Percentiles rank a stretch among this genome's conserved stretches.
Evolutionary conservation across 2,888 invertebrate species (phyloP).

Genomic region (Synanthedon vespiformis): DNA sequence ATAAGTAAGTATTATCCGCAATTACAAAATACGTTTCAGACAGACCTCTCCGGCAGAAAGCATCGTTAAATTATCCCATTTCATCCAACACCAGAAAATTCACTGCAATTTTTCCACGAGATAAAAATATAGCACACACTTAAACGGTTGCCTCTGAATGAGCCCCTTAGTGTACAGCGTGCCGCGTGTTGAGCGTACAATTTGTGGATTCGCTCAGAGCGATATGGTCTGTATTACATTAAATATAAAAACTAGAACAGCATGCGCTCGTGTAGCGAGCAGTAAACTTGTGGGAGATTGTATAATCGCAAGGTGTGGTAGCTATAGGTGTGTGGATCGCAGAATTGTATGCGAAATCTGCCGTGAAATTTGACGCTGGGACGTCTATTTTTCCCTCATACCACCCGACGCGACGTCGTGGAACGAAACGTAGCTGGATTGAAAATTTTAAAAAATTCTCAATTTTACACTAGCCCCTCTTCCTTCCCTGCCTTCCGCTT

Average conservation of each 20-base stretch:
- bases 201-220: background rate
- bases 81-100: slow-evolving; percentile 17
- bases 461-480: background rate
- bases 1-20: background rate
- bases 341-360: slow-evolving; percentile 49
- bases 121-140: slow-evolving; percentile 17
- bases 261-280: background rate
- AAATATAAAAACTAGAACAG: background rate
- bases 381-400: slow-evolving; percentile 34
- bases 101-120: slow-evolving; percentile 21
- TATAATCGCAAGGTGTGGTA: background rate
- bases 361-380: slow-evolving; percentile 58
- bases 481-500: background rate
- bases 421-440: slow-evolving; percentile 26
- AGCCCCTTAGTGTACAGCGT: slow-evolving; percentile 8
- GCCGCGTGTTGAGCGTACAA: background rate
- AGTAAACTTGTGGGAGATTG: background rate
- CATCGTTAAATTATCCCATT: slow-evolving; percentile 10
- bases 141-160: slow-evolving; percentile 20
- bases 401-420: slow-evolving; percentile 12
- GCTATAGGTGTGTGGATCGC: slow-evolving; percentile 14
- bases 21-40: background rate
- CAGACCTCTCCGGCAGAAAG: background rate
- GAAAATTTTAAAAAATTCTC: slow-evolving; percentile 31
- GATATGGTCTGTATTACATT: background rate